Evolutionary conservation across 2,888 invertebrate species (phyloP), one percentile per base, ranked within the genome.

Genomic region (Phyllotreta striolata): DNA sequence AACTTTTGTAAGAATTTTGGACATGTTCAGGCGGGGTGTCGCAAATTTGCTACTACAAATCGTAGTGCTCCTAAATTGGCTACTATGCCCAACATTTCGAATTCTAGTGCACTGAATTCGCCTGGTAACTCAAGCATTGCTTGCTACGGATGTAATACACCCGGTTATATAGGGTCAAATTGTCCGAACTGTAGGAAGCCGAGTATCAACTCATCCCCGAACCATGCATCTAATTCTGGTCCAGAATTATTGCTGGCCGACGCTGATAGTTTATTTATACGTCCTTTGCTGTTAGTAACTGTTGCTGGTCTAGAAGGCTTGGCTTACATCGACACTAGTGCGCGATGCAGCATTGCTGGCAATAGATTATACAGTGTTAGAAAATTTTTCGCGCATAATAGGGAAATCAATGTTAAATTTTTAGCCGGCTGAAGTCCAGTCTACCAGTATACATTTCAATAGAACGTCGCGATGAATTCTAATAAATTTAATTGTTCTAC

Each of bases 1-100:
- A 12, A 3, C 34, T 37, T 34, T 37, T 51, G 51, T 35, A 51
- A 51, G 51, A 51, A 10, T 37, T 13, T 37, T 10, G 51, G 51
- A 9, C 51, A 51, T 5, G 34, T n/a, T 8, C 24, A 51, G 13
- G 51, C n/a, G 3, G 51, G 34, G 10, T 51, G 51, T 8, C 51
- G 51, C 10, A 51, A 37, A 34, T 24, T 24, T 4, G 24, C 24
- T 24, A 24, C 4, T 24, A n/a, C n/a, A 24, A 24, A 51, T 10
- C 51, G 34, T 12, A 9, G 14, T 13, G 44, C 4, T 34, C 34
- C n/a, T 14, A 51, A n/a, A 34, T 3, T 35, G 6, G 35, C 12
- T 24, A 4, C 24, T 24, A 24, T 4, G 24, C 24, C 24, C 24
- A 24, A 24, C 4, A 4, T 24, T 24, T 24, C 10, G 38, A 51